phyloP scores from a whole-genome alignment of 1,140 invertebrate genomes.

The Brachionus plicatilis region DNA sequence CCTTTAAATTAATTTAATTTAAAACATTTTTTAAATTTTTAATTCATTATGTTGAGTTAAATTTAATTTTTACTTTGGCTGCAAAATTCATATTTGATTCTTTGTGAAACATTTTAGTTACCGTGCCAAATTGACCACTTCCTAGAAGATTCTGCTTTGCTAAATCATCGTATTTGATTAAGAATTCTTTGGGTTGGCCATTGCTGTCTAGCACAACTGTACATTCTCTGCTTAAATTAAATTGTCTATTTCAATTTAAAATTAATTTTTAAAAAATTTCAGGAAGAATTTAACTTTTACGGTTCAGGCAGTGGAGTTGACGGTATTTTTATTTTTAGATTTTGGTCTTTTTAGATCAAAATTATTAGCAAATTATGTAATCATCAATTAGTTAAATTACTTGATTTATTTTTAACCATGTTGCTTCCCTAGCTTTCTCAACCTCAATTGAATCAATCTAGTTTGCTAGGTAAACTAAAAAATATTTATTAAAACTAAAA shows the following conservation, averaged over 20 bases:
- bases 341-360: neutral
- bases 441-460: too few species aligned
- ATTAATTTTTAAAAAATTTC: neutral
- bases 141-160: neutral
- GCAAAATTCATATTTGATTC: neutral
- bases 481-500: neutral
- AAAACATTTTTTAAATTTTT: neutral
- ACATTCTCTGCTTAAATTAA: neutral
- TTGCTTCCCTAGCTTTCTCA: neutral
- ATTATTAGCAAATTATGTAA: too few species aligned
- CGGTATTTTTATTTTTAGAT: neutral
- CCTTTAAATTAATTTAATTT: neutral
- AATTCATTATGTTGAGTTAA: too few species aligned
- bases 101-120: conserved; percentile 22
- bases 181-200: neutral
- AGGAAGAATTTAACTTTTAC: neutral
- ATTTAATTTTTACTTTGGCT: neutral
- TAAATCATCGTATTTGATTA: conserved; percentile 4
- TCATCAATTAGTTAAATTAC: neutral
- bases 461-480: neutral
- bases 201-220: neutral
- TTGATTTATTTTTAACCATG: neutral
- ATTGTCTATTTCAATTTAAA: neutral
- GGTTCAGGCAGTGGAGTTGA: neutral
- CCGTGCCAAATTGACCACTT: neutral